Evolutionary conservation across 2,113 vertebrate species (phyloP), one percentile per base, ranked within the genome.

Genomic region (Panthera leo): DNA sequence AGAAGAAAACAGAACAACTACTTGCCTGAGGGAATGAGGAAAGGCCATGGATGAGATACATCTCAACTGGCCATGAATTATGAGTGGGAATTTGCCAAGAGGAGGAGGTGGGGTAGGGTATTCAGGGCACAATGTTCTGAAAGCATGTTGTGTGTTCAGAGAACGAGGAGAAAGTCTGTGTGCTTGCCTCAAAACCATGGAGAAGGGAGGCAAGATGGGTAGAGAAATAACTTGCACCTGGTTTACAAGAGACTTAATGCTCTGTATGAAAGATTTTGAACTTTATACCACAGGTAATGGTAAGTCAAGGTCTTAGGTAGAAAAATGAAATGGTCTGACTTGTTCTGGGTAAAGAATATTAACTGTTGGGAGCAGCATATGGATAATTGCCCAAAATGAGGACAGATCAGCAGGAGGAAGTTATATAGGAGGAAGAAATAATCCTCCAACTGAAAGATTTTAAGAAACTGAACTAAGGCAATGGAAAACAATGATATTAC

Each of bases 241-340:
- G 34, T 39, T 89, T 34, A 58, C 48, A 68, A 75, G 92, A 93
- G 31, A 36, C 39, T 5, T 83, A 39, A 89, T 6, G 48, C 53
- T 75, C 45, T 23, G 16, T 61, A 34, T 14, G 67, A 78, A 88
- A 68, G 36, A 31, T 76, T 76, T 92, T 61, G 6, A 76, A 6
- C 14, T 95, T 88, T 88, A 70, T 61, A 29, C 25, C 58, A 23
- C 2, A 80, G 23, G 36, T 55, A 65, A 83, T 83, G 31, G 53
- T 51, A 68, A 36, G 23, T 53, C 16, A 55, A 55, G 4, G 15
- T 79, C 55, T 90, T 51, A 63, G 25, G 36, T 5, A 48, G 73
- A 31, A 91, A 96, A 96, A 85, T 34, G 25, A 91, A 91, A 68
- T 73, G 42, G 85, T 79, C 25, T 48, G 10, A 84, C 68, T 58